Base-by-base conservation (phyloP, 2,888 invertebrate genomes). In the Steinernema carpocapsae region DNA sequence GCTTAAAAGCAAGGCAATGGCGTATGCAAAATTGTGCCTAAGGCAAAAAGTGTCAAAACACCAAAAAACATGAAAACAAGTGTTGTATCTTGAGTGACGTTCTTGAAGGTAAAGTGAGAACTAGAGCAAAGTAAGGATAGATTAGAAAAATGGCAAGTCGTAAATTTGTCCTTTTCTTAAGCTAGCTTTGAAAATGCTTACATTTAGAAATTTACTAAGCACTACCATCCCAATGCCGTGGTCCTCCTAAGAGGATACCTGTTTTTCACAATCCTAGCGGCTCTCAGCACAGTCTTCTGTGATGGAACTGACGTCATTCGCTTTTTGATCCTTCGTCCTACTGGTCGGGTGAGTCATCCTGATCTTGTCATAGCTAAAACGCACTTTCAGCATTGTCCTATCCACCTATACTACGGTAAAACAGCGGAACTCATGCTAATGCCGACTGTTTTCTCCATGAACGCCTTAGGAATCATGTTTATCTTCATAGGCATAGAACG, bases 381-480 rank as follows among this genome's bases (percentile, higher is more conserved):
- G n/a, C n/a, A n/a, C 32, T 29, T 64, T 14, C 32, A 64, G 64
- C 17, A 4, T 10, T 64, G 64, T 32, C 64, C 26, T 32, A 12
- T 64, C 32, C 64, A 64, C 32, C 10, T 64, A 26, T 64, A 64
- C 64, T 29, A 10, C 12, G 64, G 64, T 1, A 29, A 32, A n/a
- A 64, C 32, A 1, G 64, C 64, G 1, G 64, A 29, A 10, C 19
- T 64, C 32, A 64, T 64, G 64, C 2, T 64, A 1, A 64, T 64
- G 29, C 64, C 64, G 2, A 64, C 64, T 17, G 37, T 64, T 4
- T 64, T 64, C 32, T 32, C 32, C 37, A 29, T 64, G 2, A 64
- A 64, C 64, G 64, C 64, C 12, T 32, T 64, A 1, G 64, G 64
- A 29, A 64, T 64, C 29, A 64, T 64, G 64, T 64, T 64, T 32